Base-by-base conservation (phyloP, 2,113 vertebrate species). In the Nerophis ophidion region DNA sequence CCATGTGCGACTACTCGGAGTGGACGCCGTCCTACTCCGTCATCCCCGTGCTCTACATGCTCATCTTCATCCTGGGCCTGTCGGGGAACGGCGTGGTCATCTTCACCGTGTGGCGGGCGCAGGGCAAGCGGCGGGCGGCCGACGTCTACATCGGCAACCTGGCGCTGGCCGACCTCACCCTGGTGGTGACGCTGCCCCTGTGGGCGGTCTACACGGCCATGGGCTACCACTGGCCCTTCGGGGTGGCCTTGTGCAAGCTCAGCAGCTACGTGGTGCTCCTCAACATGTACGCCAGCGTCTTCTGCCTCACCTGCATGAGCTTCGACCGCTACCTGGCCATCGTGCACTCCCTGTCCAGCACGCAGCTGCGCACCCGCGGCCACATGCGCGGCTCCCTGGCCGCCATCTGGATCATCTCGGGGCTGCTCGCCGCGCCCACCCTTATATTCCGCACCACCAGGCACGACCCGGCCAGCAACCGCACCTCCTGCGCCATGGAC, bases 281-380 rank as follows among this genome's bases (percentile, higher is more conserved):
- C 74, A 92, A 92, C 88, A 92, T 92, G 92, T 93, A 91, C 17
- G 89, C 93, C 81, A 93, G 92, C 19, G 91, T 92, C 79, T 94
- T 93, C 87, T 93, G 92, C 87, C 90, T 93, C 76, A 92, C 87
- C 72, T 90, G 91, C 78, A 90, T 94, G 72, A 93, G 93, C 78
- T 87, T 92, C 17, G 90, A 94, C 84, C 91, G 92, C 66, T 94
- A 92, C 84, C 81, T 93, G 74, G 92, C 93, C 86, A 90, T 93
- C 7, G 92, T 91, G 35, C 91, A 90, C 74, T 90, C 93, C 0
- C 52, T 91, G 69, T 88, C 91, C 70, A 91, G 91, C 81, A 79
- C 84, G 6, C 89, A 88, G 74, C 72, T 89, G 63, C 87, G 89
- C 8, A 89, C 89, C 19, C 84, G 85, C 1, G 80, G 84, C 15